Conservation (phyloP, 2,797 vertebrate genomes). For the Perodicticus potto region DNA sequence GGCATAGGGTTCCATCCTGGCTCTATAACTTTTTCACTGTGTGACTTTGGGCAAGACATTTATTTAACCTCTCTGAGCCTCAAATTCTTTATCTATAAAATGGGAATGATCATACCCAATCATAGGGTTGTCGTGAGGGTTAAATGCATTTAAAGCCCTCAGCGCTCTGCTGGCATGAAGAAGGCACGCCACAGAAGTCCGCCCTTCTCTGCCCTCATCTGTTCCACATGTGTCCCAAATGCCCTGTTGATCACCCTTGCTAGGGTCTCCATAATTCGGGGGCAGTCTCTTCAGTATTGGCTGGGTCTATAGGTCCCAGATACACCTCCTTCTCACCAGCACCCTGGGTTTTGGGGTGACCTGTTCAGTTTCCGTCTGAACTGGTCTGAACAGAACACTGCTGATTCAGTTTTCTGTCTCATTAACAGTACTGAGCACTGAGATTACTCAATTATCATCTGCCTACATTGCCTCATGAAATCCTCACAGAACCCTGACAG, state of each 20-base stretch:
- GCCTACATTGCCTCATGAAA: background rate
- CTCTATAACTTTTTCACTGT: background rate
- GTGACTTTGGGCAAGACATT: background rate
- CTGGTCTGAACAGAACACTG: background rate
- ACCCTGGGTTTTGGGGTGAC: background rate
- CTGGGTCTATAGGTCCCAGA: background rate
- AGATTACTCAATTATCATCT: background rate
- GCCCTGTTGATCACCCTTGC: background rate
- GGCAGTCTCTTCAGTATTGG: background rate
- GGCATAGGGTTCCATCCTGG: background rate
- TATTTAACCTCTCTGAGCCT: background rate
- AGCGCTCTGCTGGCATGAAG: accelerated
- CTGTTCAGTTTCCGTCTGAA: background rate
- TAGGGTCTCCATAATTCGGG: background rate
- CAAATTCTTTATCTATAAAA: background rate
- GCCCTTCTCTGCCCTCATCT: background rate
- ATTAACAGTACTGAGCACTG: background rate
- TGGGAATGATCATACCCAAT: background rate
- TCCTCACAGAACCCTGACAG: background rate
- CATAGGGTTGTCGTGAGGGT: background rate
- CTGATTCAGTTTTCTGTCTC: background rate
- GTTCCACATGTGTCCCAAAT: background rate
- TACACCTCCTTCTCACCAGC: background rate
- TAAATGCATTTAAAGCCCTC: background rate
- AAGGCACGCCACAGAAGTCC: background rate